Conservation (phyloP, 2,888 invertebrate species). For the Parasteatoda lunata region DNA sequence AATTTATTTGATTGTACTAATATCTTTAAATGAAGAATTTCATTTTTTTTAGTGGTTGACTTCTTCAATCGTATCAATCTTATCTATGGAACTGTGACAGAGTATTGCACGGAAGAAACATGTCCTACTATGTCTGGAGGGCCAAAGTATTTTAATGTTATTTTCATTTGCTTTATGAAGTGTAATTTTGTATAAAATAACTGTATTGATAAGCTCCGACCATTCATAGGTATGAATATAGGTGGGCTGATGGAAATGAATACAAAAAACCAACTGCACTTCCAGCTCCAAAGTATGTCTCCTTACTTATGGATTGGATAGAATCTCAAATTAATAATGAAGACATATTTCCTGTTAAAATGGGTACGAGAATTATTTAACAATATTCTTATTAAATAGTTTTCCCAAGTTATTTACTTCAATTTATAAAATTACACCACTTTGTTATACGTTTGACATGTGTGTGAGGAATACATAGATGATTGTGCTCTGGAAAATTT, state of each 20-base stretch:
- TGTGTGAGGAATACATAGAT: no score
- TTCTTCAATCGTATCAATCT: slow-evolving; percentile 95
- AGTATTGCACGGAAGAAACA: slow-evolving; percentile 86
- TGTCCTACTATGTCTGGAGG: slow-evolving; percentile 95
- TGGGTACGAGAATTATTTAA: slow-evolving; percentile 76
- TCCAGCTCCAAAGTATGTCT: slow-evolving; percentile 88
- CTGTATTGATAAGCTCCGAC: slow-evolving; percentile 5
- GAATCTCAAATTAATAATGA: slow-evolving; percentile 93
- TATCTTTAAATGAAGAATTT: no score
- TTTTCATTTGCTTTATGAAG: not conserved
- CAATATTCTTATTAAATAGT: no score
- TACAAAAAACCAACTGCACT: slow-evolving; percentile 84
- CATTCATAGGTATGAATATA: slow-evolving; percentile 82
- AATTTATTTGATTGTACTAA: no score
- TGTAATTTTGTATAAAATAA: not conserved
- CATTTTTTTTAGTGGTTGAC: slow-evolving; percentile 80
- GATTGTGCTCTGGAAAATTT: no score
- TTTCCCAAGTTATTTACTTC: no score
- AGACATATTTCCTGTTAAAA: slow-evolving; percentile 86
- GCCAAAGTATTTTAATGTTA: slow-evolving; percentile 77
- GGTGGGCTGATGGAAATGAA: slow-evolving; percentile 90
- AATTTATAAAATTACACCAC: no score
- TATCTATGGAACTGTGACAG: slow-evolving; percentile 90
- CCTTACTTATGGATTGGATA: slow-evolving; percentile 91
- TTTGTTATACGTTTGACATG: no score